Evolutionary conservation across 1,140 invertebrate genomes (phyloP), one percentile per base, ranked within the genome.

Genomic region (Proctacanthus coquilletti): DNA sequence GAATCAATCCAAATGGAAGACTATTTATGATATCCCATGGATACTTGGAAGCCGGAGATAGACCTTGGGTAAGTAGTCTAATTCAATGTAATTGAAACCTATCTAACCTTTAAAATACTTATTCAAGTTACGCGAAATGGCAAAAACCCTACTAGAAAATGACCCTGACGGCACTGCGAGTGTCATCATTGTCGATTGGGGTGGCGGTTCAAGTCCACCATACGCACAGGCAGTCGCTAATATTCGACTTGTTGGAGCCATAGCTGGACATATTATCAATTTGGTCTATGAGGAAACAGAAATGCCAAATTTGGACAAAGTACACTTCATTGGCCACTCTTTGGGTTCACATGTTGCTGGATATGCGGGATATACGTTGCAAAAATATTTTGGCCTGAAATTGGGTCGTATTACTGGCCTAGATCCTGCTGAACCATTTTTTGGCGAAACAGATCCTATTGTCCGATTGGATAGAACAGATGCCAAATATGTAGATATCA

Each of bases 401-500:
- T 45, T 85, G n/a, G 80, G 74, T 11, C 54, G 74, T 30, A 77
- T 75, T 45, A 63, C 68, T 57, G 88, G 84, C 2, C 50, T 95
- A 45, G 91, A 96, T 63, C 89, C 91, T 0, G 91, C 91, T 0
- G 85, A 86, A 40, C 91, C 91, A 0, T 79, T 91, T 52, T 95
- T 95, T 61, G 79, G 81, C 45, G 77, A 83, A 42, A 80, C 84
- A 0, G 71, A 78, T 33, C 70, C 77, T 5, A 70, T 84, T 43
- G 85, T 92, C 0, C 71, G 87, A 1, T 63, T 94, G 11, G 88
- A 94, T 58, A 72, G 75, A 10, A 72, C 72, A 9, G 91, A 94
- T 52, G 87, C 86, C 0, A 62, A 74, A 25, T 91, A 80, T 20
- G 86, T 93, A 1, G 86, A 87, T 50, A 71, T 86, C 2, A 80